Conservation (phyloP, 2,888 invertebrate genomes). For the Neuroscelio doddi region DNA sequence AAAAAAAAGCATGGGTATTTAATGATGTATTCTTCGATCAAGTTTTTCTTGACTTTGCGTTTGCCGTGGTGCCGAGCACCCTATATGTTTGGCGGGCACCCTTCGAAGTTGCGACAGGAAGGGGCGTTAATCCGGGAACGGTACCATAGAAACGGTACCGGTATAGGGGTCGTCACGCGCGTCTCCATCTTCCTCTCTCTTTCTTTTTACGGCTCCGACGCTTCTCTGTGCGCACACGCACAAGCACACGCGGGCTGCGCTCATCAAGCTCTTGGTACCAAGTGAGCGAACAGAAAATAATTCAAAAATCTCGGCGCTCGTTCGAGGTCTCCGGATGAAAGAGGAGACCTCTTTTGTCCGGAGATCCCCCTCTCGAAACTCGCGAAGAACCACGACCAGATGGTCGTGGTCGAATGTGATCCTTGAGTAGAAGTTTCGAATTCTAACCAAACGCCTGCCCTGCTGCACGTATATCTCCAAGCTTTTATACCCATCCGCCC, state of each 20-base stretch:
- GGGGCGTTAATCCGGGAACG: conserved; percentile 66
- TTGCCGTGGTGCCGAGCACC: conserved; percentile 31
- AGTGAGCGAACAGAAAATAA: conserved; percentile 35
- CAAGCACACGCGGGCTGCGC: too few species aligned
- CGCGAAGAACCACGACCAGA: conserved; percentile 42
- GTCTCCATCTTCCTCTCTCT: conserved; percentile 31
- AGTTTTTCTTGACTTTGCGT: conserved; percentile 44
- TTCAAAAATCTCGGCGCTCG: conserved; percentile 36
- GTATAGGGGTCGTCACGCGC: conserved; percentile 54
- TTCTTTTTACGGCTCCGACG: conserved; percentile 11
- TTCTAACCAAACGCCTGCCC: conserved; percentile 42
- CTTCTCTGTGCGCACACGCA: conserved; percentile 21
- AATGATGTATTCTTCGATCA: conserved; percentile 25
- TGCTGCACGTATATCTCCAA: conserved; percentile 20
- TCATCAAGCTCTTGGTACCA: conserved; percentile 25
- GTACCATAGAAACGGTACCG: conserved; percentile 71
- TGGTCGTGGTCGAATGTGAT: conserved; percentile 44
- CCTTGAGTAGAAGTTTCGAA: conserved; percentile 39
- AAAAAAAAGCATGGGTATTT: too few species aligned
- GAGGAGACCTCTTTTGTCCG: conserved; percentile 46
- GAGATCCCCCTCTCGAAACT: conserved; percentile 24
- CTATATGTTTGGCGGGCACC: conserved; percentile 52
- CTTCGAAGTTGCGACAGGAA: conserved; percentile 55
- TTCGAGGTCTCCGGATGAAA: conserved; percentile 32
- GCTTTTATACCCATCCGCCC: conserved; percentile 34